Percentiles rank a stretch among this genome's conserved stretches.
phyloP scores from a whole-genome alignment of 2,113 vertebrate genomes.

The Anseranas semipalmata region DNA sequence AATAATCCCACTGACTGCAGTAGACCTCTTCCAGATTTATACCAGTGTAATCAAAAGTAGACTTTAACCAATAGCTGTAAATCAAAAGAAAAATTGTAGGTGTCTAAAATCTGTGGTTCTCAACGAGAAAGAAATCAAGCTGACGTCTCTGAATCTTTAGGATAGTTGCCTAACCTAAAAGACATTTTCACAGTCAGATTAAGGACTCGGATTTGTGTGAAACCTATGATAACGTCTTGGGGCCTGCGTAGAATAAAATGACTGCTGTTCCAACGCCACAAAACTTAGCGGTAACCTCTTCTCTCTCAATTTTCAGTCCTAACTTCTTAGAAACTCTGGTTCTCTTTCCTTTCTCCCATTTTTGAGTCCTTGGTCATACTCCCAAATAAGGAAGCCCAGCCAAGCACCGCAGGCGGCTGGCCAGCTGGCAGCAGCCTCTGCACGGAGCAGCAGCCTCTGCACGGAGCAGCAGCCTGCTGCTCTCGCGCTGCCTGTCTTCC shows the following conservation, averaged over 20 bases:
- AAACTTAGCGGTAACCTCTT: neutral
- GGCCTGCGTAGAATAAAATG: neutral
- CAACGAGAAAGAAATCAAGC: neutral
- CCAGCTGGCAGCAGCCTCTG: slow-evolving; percentile 49
- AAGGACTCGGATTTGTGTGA: neutral
- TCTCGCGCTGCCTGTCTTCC: neutral
- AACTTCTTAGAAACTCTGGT: neutral
- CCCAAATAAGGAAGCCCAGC: neutral
- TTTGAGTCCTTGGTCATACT: neutral
- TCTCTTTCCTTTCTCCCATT: slow-evolving; percentile 12
- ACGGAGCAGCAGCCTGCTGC: neutral
- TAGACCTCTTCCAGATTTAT: neutral
- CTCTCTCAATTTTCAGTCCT: neutral
- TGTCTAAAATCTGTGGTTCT: neutral
- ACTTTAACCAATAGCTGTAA: neutral
- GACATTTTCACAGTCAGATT: neutral
- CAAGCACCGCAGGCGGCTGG: neutral
- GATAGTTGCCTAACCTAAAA: neutral
- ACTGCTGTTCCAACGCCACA: neutral
- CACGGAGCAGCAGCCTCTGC: neutral
- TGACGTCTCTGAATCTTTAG: neutral
- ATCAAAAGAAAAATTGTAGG: neutral
- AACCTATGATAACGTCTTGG: neutral
- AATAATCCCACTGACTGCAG: neutral
- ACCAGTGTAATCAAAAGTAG: neutral